These are phyloP conservation scores for Nasonovia ribisnigri DNA, from an alignment of 2,888 invertebrate species.

Conservation along the genomic window DNA sequence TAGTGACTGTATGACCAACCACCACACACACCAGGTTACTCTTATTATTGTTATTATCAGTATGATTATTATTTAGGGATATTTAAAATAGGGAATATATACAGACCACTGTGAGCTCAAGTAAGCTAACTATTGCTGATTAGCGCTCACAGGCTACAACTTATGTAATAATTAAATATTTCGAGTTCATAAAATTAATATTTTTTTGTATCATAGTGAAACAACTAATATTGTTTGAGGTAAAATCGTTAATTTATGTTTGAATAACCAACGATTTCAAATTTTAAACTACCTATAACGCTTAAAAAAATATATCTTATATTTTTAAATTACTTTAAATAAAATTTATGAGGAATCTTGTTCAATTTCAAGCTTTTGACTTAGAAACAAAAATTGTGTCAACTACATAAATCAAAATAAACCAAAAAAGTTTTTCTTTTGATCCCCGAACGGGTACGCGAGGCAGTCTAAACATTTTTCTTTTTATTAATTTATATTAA, in stretches of 20 bases:
- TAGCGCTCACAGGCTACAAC: too few relatives aligned
- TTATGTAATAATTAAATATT: neutral
- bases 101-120: too few relatives aligned
- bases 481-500: conserved; percentile 12
- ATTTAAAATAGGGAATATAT: too few relatives aligned
- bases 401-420: neutral
- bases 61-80: too few relatives aligned
- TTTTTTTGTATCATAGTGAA: neutral
- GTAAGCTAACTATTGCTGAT: too few relatives aligned
- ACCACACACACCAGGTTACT: too few relatives aligned
- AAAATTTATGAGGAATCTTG: neutral
- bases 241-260: neutral
- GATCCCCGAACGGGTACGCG: neutral
- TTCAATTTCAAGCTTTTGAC: neutral
- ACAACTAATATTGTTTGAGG: neutral
- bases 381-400: neutral
- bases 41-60: too few relatives aligned
- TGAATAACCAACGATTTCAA: neutral
- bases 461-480: neutral
- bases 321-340: neutral
- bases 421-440: neutral
- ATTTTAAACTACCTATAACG: neutral
- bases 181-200: neutral
- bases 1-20: too few relatives aligned
- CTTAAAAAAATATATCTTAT: neutral